Evolutionary conservation across 2,797 vertebrate species (phyloP), one percentile per base, ranked within the genome.

Genomic region (Schizopygopsis pylzovi): DNA sequence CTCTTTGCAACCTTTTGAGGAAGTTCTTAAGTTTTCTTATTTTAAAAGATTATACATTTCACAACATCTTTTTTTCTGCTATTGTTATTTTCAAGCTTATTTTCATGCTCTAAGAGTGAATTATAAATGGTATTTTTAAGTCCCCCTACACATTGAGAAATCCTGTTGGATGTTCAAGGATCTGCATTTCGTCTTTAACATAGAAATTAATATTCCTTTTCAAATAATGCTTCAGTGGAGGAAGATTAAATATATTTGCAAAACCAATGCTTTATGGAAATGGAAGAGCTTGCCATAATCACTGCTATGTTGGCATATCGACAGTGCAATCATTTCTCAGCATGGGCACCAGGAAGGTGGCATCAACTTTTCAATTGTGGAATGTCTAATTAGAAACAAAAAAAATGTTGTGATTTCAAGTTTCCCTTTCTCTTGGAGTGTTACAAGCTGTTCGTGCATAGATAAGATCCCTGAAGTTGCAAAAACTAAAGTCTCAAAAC

Each of bases 221-320:
- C 8, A 75, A 85, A 87, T 72, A 71, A 52, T 6, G 4, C 45
- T 70, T 33, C 75, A 59, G 72, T 86, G 80, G 79, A 79, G 54
- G 52, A 81, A 84, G 67, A 79, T 84, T 37, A 88, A 89, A 88
- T 79, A 87, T 89, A 89, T 87, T 88, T 56, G 81, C 79, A 15
- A 83, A 87, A 90, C 80, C 68, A 87, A 86, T 83, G 82, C 54
- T 33, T 88, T 87, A 85, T 65, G 67, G 85, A 87, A 89, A 80
- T 33, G 45, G 47, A 39, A 80, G 85, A 82, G 87, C 61, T n/a
- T 90, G 84, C 85, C 90, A 91, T 88, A 91, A 91, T 93, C 91
- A 92, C 88, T 52, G 1, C 67, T 75, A 83, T 68, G 88, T 59
- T 78, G 65, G 41, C 33, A 33, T 70, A 85, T 87, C 88, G 82